These are phyloP conservation scores for Phataginus tetradactyla DNA, from an alignment of 2,797 vertebrate genomes.

Conservation along the genomic window DNA sequence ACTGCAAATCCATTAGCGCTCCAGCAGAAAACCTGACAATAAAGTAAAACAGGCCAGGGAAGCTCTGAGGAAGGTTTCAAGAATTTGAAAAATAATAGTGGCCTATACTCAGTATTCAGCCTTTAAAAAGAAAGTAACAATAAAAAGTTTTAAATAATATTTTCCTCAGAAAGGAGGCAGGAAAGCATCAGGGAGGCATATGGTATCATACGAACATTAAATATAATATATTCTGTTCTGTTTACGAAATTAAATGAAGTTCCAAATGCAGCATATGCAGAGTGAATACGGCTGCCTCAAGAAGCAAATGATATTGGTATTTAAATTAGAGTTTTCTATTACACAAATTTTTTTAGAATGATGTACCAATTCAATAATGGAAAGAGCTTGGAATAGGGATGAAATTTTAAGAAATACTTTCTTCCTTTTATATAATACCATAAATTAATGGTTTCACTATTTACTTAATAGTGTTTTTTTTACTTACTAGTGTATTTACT, in stretches of 20 bases:
- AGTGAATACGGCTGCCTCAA: neutral
- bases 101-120: neutral
- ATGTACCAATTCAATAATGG: neutral
- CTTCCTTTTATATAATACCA: neutral
- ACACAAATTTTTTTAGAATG: neutral
- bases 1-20: neutral
- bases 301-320: neutral
- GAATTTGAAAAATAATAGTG: conserved; percentile 18
- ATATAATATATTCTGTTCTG: neutral
- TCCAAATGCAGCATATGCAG: neutral
- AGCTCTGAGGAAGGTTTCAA: neutral
- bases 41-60: neutral
- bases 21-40: neutral
- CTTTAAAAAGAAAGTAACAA: neutral
- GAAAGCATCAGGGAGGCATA: neutral
- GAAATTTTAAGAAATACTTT: neutral
- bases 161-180: conserved; percentile 18
- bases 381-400: neutral
- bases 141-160: neutral
- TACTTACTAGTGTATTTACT: no score
- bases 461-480: neutral
- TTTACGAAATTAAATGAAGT: neutral
- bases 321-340: neutral
- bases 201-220: neutral
- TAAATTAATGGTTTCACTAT: neutral